Percentiles rank a stretch among this genome's conserved stretches.
Evolutionary conservation across 2,888 invertebrate species (phyloP).

Genomic region (Apotomis betuletana): DNA sequence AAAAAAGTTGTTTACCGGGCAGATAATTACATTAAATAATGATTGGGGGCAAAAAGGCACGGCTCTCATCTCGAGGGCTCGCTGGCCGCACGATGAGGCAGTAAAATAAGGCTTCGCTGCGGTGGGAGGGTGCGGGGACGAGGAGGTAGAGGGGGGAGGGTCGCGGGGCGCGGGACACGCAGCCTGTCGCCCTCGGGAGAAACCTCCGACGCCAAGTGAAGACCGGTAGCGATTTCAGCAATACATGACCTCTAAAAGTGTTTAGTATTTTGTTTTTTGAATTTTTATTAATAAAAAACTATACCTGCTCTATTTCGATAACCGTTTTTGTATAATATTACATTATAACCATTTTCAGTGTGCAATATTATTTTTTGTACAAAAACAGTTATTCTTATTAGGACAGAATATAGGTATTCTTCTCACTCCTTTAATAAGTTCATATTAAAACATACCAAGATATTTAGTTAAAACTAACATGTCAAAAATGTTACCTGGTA

Average conservation of each 20-base stretch:
- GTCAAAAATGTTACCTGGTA: too few relatives aligned
- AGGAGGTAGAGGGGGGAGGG: constrained; percentile 42
- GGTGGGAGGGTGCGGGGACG: constrained; percentile 46
- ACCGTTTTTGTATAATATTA: too few relatives aligned
- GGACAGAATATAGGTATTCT: too few relatives aligned
- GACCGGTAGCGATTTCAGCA: constrained; percentile 51
- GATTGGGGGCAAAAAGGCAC: constrained; percentile 72
- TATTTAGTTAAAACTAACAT: too few relatives aligned
- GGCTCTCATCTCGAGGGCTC: constrained; percentile 76
- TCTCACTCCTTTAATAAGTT: too few relatives aligned
- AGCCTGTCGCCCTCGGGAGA: constrained; percentile 50
- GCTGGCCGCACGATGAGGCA: constrained; percentile 59
- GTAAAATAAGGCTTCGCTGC: constrained; percentile 70
- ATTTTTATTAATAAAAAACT: too few relatives aligned
- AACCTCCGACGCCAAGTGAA: constrained; percentile 45
- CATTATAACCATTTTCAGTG: too few relatives aligned
- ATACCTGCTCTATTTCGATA: too few relatives aligned
- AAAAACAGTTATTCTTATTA: too few relatives aligned
- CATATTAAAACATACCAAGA: too few relatives aligned
- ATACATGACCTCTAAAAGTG: too few relatives aligned
- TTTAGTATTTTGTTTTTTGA: not conserved
- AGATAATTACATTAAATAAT: constrained; percentile 82
- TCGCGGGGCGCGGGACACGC: constrained; percentile 41
- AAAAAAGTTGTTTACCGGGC: constrained; percentile 70
- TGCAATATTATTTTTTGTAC: too few relatives aligned